phyloP scores from a whole-genome alignment of 2,888 invertebrate genomes.

The Agrotis clavis region DNA sequence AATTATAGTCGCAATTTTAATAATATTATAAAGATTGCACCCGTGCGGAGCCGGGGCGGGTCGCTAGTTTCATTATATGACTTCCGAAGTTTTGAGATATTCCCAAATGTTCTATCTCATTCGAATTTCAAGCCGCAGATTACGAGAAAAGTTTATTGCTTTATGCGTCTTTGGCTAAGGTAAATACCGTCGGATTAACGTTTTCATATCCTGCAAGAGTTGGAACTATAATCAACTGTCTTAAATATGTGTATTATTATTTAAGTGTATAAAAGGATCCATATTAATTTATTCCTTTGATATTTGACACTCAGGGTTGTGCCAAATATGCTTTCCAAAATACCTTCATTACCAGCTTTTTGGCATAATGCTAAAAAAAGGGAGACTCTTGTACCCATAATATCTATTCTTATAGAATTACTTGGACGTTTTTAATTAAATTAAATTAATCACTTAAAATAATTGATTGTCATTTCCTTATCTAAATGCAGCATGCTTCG shows the following conservation, averaged over 20 bases:
- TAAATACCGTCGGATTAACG: neutral
- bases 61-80: slow-evolving; percentile 13
- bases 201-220: neutral
- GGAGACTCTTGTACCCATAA: neutral
- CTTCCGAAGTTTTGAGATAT: slow-evolving; percentile 12
- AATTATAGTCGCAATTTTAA: no score
- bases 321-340: neutral
- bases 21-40: no score
- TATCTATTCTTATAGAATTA: neutral
- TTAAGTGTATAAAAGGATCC: neutral
- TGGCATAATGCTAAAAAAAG: neutral
- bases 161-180: neutral
- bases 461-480: slow-evolving; percentile 14
- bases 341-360: neutral
- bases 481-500: slow-evolving; percentile 16
- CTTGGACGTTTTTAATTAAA: neutral
- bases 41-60: no score
- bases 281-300: neutral
- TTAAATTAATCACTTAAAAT: neutral
- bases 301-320: neutral
- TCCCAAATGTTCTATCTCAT: slow-evolving; percentile 6
- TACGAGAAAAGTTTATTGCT: slow-evolving; percentile 6
- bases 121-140: slow-evolving; percentile 1
- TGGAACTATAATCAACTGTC: neutral
- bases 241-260: neutral